These are phyloP conservation scores for Helostoma temminkii DNA, from an alignment of 2,797 vertebrate species.

Conservation along the genomic window DNA sequence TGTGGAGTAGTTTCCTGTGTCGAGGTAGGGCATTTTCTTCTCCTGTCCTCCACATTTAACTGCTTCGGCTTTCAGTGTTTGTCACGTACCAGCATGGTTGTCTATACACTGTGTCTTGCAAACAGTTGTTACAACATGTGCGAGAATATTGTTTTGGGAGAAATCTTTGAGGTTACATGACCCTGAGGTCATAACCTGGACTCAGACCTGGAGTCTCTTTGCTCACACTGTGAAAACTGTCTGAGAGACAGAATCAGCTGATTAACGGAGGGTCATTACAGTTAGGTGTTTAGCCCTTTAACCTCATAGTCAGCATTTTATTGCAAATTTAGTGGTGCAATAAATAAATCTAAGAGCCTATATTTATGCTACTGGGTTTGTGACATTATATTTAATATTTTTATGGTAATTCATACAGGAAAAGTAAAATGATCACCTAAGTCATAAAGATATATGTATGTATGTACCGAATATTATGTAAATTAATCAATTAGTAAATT, in stretches of 20 bases:
- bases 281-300: background rate
- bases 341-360: background rate
- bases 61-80: background rate
- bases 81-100: background rate
- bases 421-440: too few species aligned
- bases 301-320: background rate
- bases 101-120: background rate
- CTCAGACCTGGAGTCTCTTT: background rate
- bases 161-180: background rate
- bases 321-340: background rate
- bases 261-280: background rate
- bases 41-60: conserved; percentile 14
- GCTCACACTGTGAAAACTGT: background rate
- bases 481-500: too few species aligned
- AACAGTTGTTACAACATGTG: conserved; percentile 1
- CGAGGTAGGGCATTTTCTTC: conserved; percentile 70
- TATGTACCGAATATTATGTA: too few species aligned
- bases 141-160: background rate
- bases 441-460: too few species aligned
- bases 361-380: too few species aligned
- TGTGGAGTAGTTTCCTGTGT: conserved; percentile 73
- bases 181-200: conserved; percentile 32
- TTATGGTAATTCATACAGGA: too few species aligned
- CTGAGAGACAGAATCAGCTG: background rate
- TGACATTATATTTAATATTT: too few species aligned